phyloP scores from a whole-genome alignment of 2,797 vertebrate genomes.

The Microctenopoma steveboyesi region DNA sequence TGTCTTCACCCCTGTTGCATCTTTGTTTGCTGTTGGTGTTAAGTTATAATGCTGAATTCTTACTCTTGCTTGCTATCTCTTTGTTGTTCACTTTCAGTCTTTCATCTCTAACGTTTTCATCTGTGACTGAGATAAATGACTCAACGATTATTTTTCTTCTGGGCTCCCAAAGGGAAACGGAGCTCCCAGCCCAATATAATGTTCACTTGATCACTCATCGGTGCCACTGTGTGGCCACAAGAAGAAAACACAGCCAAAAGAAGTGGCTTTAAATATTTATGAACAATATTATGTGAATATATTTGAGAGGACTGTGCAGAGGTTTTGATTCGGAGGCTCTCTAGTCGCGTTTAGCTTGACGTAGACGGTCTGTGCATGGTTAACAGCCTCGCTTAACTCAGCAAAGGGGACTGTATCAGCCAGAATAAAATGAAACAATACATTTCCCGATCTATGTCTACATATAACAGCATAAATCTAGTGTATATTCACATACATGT shows the following conservation, averaged over 20 bases:
- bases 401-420: slow-evolving; percentile 48
- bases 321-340: slow-evolving; percentile 36
- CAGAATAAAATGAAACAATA: slow-evolving; percentile 46
- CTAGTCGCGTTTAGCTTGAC: slow-evolving; percentile 18
- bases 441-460: slow-evolving; percentile 58
- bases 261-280: slow-evolving; percentile 55
- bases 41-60: slow-evolving; percentile 46
- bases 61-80: slow-evolving; percentile 64
- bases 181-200: slow-evolving; percentile 14
- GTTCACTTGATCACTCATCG: slow-evolving; percentile 50
- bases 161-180: slow-evolving; percentile 27
- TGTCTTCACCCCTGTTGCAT: slow-evolving; percentile 48
- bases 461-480: slow-evolving; percentile 60
- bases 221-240: slow-evolving; percentile 75
- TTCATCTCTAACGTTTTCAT: slow-evolving; percentile 34
- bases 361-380: slow-evolving; percentile 46
- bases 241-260: slow-evolving; percentile 49
- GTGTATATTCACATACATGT: slow-evolving; percentile 70
- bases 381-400: slow-evolving; percentile 28
- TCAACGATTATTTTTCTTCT: slow-evolving; percentile 38
- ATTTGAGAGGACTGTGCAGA: slow-evolving; percentile 24
- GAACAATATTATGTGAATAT: slow-evolving; percentile 45
- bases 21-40: slow-evolving; percentile 55
- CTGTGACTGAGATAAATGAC: slow-evolving; percentile 63
- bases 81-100: slow-evolving; percentile 42